These are phyloP conservation scores for Aselliscus stoliczkanus DNA, from an alignment of 2,797 vertebrate species.

Conservation along the genomic window DNA sequence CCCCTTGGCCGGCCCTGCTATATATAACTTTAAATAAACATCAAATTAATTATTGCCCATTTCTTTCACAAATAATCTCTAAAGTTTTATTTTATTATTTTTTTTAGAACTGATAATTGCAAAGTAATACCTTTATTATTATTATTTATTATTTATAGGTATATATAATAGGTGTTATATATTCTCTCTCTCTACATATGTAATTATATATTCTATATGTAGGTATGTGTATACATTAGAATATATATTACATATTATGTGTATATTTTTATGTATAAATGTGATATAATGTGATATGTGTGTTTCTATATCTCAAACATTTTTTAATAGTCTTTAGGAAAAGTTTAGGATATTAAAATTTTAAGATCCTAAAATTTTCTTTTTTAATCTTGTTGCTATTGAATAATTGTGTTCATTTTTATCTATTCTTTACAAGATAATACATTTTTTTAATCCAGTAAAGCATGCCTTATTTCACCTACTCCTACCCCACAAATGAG, in stretches of 20 bases:
- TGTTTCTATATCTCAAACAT: neutral
- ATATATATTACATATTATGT: neutral
- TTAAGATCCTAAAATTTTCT: neutral
- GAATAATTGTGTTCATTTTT: neutral
- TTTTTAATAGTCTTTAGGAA: neutral
- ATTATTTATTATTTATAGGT: neutral
- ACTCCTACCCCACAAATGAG: neutral
- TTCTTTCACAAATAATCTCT: neutral
- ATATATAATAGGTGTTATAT: neutral
- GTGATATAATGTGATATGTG: neutral
- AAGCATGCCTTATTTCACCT: neutral
- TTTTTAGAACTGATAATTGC: neutral
- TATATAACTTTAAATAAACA: neutral
- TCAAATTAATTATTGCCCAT: neutral
- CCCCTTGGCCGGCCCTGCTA: too few species aligned
- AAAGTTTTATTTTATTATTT: neutral
- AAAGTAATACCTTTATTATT: neutral
- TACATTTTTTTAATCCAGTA: neutral
- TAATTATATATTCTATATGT: neutral
- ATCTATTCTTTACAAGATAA: neutral
- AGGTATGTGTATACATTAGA: neutral
- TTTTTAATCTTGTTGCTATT: neutral
- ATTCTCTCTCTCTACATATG: neutral
- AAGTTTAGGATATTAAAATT: neutral
- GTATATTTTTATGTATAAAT: neutral